Conservation (phyloP, 2,888 invertebrate genomes). For the Choreutis nemorana region DNA sequence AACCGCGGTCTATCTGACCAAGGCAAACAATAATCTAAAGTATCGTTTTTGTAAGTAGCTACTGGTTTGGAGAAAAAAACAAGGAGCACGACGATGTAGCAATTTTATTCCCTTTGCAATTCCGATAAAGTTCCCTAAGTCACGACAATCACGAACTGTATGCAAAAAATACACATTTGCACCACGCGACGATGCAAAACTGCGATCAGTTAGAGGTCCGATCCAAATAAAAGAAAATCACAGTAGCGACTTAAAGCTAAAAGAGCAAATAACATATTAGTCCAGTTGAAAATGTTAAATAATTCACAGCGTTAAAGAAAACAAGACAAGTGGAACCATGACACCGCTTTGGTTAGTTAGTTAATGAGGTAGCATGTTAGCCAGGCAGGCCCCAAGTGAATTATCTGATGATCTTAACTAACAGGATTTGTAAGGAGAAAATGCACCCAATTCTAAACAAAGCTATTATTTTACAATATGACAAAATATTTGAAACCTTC, state of each 20-base stretch:
- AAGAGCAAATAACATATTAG: too few relatives aligned
- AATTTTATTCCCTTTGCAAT: conserved; percentile 24
- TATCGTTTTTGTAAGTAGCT: conserved; percentile 29
- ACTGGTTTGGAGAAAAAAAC: conserved; percentile 34
- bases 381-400: conserved; percentile 20
- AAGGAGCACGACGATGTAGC: conserved; percentile 22
- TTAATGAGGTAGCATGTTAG: conserved; percentile 34
- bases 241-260: too few relatives aligned
- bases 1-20: conserved; percentile 24
- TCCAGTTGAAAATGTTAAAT: too few relatives aligned
- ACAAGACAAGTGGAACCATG: conserved; percentile 21
- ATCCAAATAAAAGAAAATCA: conserved; percentile 24
- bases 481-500: too few relatives aligned
- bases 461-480: too few relatives aligned
- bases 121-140: conserved; percentile 26
- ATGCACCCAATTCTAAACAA: too few relatives aligned
- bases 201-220: conserved; percentile 45
- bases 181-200: conserved; percentile 38
- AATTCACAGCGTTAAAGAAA: too few relatives aligned
- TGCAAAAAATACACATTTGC: conserved; percentile 30
- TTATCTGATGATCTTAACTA: conserved; percentile 26
- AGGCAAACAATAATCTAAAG: too few relatives aligned
- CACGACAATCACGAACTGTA: conserved; percentile 27
- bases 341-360: conserved; percentile 18
- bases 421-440: too few relatives aligned